These are phyloP conservation scores for Papilio aristodemus DNA, from an alignment of 1,140 invertebrate species.

Conservation along the genomic window DNA sequence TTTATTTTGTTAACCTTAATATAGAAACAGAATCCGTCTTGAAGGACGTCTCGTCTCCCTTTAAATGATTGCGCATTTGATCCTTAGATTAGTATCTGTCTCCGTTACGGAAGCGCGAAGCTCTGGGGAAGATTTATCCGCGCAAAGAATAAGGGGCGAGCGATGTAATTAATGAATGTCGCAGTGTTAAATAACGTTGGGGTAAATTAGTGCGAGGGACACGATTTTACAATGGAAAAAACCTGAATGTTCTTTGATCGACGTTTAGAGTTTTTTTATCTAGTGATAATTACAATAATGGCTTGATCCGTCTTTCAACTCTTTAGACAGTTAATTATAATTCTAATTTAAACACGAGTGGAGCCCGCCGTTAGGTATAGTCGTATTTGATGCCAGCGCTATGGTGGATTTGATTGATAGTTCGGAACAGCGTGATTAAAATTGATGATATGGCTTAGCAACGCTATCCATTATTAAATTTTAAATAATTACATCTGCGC, in stretches of 20 bases:
- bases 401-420: not conserved
- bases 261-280: not conserved
- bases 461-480: not conserved
- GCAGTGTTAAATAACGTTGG: slow-evolving; percentile 11
- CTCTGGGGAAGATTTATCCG: slow-evolving; percentile 21
- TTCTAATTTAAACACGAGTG: too few relatives aligned
- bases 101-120: slow-evolving; percentile 12
- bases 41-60: not conserved
- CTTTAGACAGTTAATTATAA: too few relatives aligned
- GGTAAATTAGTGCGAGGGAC: slow-evolving; percentile 14
- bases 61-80: slow-evolving; percentile 18
- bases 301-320: too few relatives aligned
- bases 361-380: too few relatives aligned
- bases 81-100: slow-evolving; percentile 22
- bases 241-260: not conserved
- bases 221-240: not conserved
- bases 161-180: slow-evolving; percentile 15
- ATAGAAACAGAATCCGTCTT: not conserved
- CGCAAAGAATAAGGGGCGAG: slow-evolving; percentile 2
- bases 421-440: not conserved
- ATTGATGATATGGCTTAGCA: not conserved
- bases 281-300: too few relatives aligned
- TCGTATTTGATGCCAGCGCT: not conserved
- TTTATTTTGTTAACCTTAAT: not conserved
- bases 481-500: not conserved